Base-by-base conservation (phyloP, 2,888 invertebrate genomes). In the Temnothorax unifasciatus region DNA sequence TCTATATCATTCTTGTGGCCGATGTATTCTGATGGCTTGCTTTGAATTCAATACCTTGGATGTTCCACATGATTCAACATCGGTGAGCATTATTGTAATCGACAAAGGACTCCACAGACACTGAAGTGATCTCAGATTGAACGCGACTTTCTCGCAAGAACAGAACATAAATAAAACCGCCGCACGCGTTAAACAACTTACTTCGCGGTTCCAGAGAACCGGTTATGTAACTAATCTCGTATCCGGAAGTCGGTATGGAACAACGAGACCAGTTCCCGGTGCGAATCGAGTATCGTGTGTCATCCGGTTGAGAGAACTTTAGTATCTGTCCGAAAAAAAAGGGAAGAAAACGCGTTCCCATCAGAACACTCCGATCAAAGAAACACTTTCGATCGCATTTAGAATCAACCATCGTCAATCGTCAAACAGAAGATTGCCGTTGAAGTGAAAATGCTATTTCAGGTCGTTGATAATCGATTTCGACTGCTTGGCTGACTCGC, bases 191-290 rank as follows among this genome's bases (percentile, higher is more conserved):
- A 88, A 89, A 89, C 86, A 86, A 85, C 87, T 88, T 88, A 90
- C 85, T 81, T 73, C 84, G 75, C 83, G 75, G 74, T 85, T 85
- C 34, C 66, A 77, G 75, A 81, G 73, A 76, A 86, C 85, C 89
- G 82, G 85, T 90, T 90, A 86, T 85, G 86, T 84, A 90, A 90
- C 90, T 88, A 89, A 88, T 90, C 88, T 88, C 85, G 77, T 76
- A 85, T 82, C 83, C 86, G 89, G 87, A 87, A 88, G 84, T 86
- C 83, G 76, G 69, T 66, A 81, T 64, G 63, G 15, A 63, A 75
- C 41, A 83, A 66, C 66, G 76, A 79, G 87, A 87, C 85, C 82
- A 87, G 83, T 83, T 82, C 52, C 21, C 18, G 29, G 41, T 38
- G 44, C 57, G 44, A 50, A 77, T 41, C 47, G 29, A 73, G 9